Evolutionary conservation across 2,797 vertebrate species (phyloP), one percentile per base, ranked within the genome.

Genomic region (Typhlichthys subterraneus): DNA sequence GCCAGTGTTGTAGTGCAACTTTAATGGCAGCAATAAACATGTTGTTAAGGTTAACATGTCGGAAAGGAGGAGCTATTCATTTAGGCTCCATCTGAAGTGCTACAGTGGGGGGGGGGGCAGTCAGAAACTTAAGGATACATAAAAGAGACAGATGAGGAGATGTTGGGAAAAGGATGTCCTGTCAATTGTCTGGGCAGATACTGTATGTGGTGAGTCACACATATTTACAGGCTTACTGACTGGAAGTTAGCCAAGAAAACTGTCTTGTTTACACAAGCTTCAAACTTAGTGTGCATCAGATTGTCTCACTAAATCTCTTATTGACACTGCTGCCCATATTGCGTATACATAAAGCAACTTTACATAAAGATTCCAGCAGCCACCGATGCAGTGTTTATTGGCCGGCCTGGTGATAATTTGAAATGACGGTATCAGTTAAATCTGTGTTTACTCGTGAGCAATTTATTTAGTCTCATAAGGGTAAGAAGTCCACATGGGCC

Each of bases 91-190:
- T 4, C 38, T 42, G 8, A 7, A 42, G 38, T 42, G 1, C 9
- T 7, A 42, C 38, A 42, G 57, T 50, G 14, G 53, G 79, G 47
- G 13, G 57, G 7, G 23, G 13, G 53, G 63, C 38, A 61, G 33
- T 59, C 67, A 73, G 14, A 33, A 72, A 70, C 23, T 69, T 63
- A 70, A 33, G 51, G 66, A 69, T 79, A 68, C 63, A 48, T 14
- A 4, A 57, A 57, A 57, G 68, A 80, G 77, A 69, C 45, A 55
- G 19, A 82, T 79, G 75, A 77, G 65, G 63, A 61, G 70, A 85
- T 60, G 15, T 59, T 63, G 47, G 65, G 60, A 77, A 63, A 67
- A 6, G 63, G 75, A 68, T 10, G 69, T 31, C 77, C 69, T 76
- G 63, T 69, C 53, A 59, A 53, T 13, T 23, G 33, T 56, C 59